Evolutionary conservation across 2,888 invertebrate species (phyloP).

Genomic region (Patella pellucida): DNA sequence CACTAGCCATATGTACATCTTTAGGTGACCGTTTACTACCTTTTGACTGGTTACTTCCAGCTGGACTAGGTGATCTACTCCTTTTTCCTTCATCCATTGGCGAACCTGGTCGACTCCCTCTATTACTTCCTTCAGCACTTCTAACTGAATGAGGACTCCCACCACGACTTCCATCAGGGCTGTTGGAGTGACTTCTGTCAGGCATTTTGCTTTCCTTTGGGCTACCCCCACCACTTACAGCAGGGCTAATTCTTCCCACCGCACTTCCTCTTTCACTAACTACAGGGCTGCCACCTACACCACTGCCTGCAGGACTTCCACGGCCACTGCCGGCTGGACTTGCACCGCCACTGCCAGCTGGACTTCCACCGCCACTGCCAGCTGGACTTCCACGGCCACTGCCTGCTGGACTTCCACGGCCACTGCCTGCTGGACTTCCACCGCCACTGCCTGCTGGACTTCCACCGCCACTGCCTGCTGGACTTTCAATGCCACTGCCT

Average conservation of each 20-base stretch:
- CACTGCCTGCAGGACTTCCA: slow-evolving; percentile 27
- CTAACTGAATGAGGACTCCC: slow-evolving; percentile 21
- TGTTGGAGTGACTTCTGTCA: slow-evolving; percentile 10
- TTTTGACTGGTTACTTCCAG: slow-evolving; percentile 16
- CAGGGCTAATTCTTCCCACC: slow-evolving; percentile 22
- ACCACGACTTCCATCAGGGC: slow-evolving; percentile 14
- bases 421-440: slow-evolving; percentile 32
- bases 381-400: slow-evolving; percentile 31
- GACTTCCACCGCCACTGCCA: slow-evolving; percentile 18
- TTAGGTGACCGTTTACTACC: neutral
- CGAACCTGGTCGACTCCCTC: neutral
- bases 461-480: slow-evolving; percentile 18
- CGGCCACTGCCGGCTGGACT: neutral
- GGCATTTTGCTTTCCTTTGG: neutral
- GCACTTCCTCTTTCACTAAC: slow-evolving; percentile 36
- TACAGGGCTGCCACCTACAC: slow-evolving; percentile 34
- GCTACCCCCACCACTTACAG: slow-evolving; percentile 20
- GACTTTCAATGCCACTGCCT: slow-evolving; percentile 29
- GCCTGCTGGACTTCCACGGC: slow-evolving; percentile 36
- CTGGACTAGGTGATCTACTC: slow-evolving; percentile 15
- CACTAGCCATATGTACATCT: neutral
- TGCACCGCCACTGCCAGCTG: neutral
- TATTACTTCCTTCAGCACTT: slow-evolving; percentile 19
- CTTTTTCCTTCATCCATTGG: neutral
- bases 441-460: slow-evolving; percentile 31